phyloP scores from a whole-genome alignment of 2,113 vertebrate genomes.

The Cynopterus brachyotis region DNA sequence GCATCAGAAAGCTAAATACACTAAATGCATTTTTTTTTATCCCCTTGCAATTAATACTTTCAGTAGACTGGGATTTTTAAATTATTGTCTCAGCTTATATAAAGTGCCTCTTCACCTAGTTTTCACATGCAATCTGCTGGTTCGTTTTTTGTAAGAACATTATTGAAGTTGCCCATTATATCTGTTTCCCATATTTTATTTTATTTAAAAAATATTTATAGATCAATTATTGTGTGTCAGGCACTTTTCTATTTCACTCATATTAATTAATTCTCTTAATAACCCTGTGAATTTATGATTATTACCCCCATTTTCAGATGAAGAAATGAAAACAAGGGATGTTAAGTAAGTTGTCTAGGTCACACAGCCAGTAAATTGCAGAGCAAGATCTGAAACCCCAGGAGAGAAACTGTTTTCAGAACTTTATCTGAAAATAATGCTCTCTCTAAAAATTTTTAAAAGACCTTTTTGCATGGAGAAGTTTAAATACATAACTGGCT shows the following conservation, averaged over 20 bases:
- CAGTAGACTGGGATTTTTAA: not conserved
- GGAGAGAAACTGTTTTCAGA: not conserved
- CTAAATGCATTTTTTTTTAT: not conserved
- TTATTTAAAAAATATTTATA: not conserved
- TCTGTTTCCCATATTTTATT: not conserved
- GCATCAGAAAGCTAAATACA: not conserved
- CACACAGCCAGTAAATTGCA: not conserved
- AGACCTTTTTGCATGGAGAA: not conserved
- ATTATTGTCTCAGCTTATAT: not conserved
- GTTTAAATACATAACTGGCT: not conserved
- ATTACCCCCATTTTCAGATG: not conserved
- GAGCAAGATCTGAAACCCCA: not conserved
- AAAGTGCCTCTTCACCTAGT: not conserved
- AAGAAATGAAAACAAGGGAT: not conserved
- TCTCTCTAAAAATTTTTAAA: not conserved
- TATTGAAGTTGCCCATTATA: not conserved
- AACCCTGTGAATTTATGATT: not conserved
- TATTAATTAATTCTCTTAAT: not conserved
- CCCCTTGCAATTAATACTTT: not conserved
- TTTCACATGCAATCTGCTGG: not conserved
- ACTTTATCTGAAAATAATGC: not conserved
- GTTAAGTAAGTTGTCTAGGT: not conserved
- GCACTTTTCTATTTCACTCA: not conserved
- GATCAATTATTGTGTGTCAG: not conserved
- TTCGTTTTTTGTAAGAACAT: not conserved